Conservation (phyloP, 2,113 vertebrate genomes). For the Furnarius figulus region DNA sequence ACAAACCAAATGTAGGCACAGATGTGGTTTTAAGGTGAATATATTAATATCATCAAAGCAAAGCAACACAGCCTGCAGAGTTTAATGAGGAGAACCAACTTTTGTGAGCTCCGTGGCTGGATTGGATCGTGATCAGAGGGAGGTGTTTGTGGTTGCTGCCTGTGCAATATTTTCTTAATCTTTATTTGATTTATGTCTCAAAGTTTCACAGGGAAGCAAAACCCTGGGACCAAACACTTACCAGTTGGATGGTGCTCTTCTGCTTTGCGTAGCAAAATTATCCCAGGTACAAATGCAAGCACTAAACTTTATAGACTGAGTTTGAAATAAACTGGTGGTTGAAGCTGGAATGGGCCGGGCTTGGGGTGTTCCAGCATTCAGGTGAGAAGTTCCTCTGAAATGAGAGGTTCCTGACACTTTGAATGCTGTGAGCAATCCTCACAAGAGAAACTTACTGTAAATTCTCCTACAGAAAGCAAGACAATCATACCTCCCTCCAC, state of each 20-base stretch:
- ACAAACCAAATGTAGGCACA: conserved; percentile 20
- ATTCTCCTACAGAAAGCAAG: background rate
- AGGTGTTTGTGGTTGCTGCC: background rate
- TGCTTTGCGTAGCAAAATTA: background rate
- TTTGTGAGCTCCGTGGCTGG: background rate
- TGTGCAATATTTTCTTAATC: background rate
- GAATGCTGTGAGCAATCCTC: background rate
- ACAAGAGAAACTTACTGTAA: background rate
- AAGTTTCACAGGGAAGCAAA: background rate
- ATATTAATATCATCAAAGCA: background rate
- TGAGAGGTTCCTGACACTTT: background rate
- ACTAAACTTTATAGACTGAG: background rate
- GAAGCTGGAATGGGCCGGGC: background rate
- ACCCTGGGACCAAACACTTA: fast-evolving
- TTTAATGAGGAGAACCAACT: background rate
- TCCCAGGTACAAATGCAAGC: background rate
- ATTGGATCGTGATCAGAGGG: background rate
- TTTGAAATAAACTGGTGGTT: background rate
- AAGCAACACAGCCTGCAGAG: background rate
- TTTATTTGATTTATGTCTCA: background rate
- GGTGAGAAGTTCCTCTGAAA: background rate
- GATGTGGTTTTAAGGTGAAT: conserved; percentile 34
- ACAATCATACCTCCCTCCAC: background rate
- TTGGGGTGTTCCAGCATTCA: background rate
- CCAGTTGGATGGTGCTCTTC: background rate